phyloP scores from a whole-genome alignment of 2,888 invertebrate genomes.

The Nemapogon koenigi region DNA sequence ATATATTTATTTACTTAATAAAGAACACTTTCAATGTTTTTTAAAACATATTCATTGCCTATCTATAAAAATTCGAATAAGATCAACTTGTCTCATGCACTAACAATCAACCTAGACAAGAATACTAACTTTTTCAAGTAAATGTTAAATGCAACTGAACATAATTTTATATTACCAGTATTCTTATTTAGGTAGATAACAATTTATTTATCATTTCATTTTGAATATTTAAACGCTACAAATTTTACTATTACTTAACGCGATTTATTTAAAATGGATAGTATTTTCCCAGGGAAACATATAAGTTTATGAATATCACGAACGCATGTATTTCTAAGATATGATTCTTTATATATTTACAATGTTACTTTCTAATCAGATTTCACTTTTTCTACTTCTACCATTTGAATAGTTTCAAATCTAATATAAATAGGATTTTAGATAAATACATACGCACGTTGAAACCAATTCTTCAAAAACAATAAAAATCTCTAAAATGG shows the following conservation, averaged over 20 bases:
- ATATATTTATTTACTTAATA: conserved; percentile 1
- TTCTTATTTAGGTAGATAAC: conserved; percentile 16
- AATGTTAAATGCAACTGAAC: not conserved
- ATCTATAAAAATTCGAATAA: conserved; percentile 7
- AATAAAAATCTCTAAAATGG: conserved; percentile 1
- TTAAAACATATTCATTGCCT: conserved; percentile 2
- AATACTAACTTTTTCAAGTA: not conserved
- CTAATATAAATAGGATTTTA: conserved; percentile 1
- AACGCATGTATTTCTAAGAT: conserved; percentile 49
- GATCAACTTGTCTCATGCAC: not conserved
- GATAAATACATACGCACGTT: not conserved
- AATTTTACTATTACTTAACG: conserved; percentile 43
- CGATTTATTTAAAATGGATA: conserved; percentile 52
- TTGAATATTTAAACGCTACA: conserved; percentile 26
- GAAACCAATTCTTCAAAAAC: not conserved
- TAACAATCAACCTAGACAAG: conserved; percentile 5
- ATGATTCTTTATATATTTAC: conserved; percentile 58
- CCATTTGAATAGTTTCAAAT: not conserved
- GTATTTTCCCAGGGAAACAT: conserved; percentile 60
- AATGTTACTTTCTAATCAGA: not conserved
- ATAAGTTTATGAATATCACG: conserved; percentile 37
- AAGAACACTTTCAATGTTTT: conserved; percentile 6
- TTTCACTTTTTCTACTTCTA: not conserved
- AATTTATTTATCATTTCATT: conserved; percentile 17
- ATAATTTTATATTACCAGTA: conserved; percentile 9